Evolutionary conservation across 2,113 vertebrate genomes (phyloP), one percentile per base, ranked within the genome.

Genomic region (Hippocampus zosterae): DNA sequence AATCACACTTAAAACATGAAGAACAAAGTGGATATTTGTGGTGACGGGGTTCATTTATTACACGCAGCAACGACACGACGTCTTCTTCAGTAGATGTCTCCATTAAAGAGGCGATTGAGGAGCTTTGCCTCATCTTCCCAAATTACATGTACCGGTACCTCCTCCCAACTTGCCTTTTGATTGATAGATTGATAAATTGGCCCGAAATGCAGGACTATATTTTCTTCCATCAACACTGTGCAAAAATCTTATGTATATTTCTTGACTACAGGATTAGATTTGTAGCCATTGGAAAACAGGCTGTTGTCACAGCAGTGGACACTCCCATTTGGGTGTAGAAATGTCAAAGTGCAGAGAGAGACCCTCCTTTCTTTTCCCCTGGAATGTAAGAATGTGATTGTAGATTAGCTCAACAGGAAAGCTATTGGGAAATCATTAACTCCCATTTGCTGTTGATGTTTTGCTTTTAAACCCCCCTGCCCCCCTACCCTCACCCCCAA

Each of bases 401-500:
- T 74, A 83, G 80, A 83, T 84, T 84, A 84, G 73, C 79, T 78
- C 48, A 23, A 77, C 37, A 11, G 67, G 56, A 67, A 55, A 76
- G 77, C 75, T 69, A 66, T 67, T 67, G 44, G 55, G 65, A 77
- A 85, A 88, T 91, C 80, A 90, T 90, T 92, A 33, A 33, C 29
- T 33, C 29, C 27, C 66, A 33, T 71, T 67, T 66, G 65, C 56
- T 37, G 27, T 33, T 21, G 57, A 68, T 73, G 66, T 71, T 27
- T 0, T 67, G 60, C 44, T 66, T 61, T 55, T 42, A 2, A 59
- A 68, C 68, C 70, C 40, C 23, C 64, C n/a, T n/a, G n/a, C n/a
- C n/a, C n/a, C n/a, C n/a, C n/a, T n/a, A 59, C 21, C 52, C 59
- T 12, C 33, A 37, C 5, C 52, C 59, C 16, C 33, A 37, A 0